Conservation (phyloP, 2,113 vertebrate species). For the Notarius quadriscutis region DNA sequence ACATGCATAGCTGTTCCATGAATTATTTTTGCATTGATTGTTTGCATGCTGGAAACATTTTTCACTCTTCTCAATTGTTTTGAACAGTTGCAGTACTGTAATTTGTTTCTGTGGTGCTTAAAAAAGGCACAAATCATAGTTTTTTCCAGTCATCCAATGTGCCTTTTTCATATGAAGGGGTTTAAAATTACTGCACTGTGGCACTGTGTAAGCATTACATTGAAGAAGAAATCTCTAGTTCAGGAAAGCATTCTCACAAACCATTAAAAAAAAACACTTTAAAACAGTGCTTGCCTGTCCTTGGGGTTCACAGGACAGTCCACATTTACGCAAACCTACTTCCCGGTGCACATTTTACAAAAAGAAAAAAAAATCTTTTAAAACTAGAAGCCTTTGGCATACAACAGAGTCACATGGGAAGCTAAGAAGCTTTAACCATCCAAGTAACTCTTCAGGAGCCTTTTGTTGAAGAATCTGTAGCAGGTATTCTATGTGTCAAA, state of each 20-base stretch:
- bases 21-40: slow-evolving; percentile 66
- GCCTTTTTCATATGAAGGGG: not conserved
- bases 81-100: slow-evolving; percentile 54
- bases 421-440: not conserved
- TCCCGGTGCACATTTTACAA: not conserved
- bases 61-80: slow-evolving; percentile 51
- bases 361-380: not conserved
- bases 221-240: slow-evolving; percentile 32
- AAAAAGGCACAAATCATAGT: slow-evolving; percentile 58
- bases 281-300: not conserved
- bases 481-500: not conserved
- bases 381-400: not conserved
- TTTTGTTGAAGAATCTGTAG: not conserved
- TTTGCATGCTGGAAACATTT: slow-evolving; percentile 52
- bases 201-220: not conserved
- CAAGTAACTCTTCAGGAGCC: not conserved
- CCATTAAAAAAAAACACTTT: not conserved
- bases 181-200: slow-evolving; percentile 53
- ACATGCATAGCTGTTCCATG: slow-evolving; percentile 62
- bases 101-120: slow-evolving; percentile 52
- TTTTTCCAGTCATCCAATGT: slow-evolving; percentile 55
- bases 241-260: slow-evolving; percentile 1
- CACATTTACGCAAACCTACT: not conserved
- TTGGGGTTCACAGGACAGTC: not conserved
- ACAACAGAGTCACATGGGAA: not conserved